phyloP scores from a whole-genome alignment of 1,140 invertebrate species.

The Bombus ignitus region DNA sequence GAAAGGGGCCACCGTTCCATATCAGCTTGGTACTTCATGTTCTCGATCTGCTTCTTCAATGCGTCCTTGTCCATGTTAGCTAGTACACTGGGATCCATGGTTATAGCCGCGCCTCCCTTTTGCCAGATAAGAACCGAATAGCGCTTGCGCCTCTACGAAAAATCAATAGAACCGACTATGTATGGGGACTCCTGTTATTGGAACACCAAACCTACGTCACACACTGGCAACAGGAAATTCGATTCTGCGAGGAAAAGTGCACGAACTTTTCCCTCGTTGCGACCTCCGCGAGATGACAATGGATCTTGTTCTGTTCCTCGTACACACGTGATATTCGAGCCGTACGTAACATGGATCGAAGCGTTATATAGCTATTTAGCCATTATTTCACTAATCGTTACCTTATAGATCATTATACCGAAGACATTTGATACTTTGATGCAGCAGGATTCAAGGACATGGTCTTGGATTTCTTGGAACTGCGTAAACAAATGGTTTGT shows the following conservation, averaged over 20 bases:
- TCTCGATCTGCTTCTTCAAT: constrained; percentile 97
- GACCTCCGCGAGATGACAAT: background rate
- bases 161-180: constrained; percentile 77
- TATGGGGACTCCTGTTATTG: constrained; percentile 47
- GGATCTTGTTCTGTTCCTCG: background rate
- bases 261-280: background rate
- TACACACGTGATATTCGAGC: background rate
- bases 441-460: background rate
- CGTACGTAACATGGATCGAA: background rate
- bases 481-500: too few species aligned
- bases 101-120: constrained; percentile 82
- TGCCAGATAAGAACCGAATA: constrained; percentile 70
- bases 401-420: background rate
- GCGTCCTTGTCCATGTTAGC: constrained; percentile 98
- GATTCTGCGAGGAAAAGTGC: constrained; percentile 7
- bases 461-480: background rate
- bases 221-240: constrained; percentile 37
- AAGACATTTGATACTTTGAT: background rate
- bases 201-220: constrained; percentile 48
- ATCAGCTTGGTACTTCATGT: constrained; percentile 97
- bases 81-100: constrained; percentile 94
- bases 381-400: background rate
- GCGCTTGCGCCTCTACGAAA: constrained; percentile 80
- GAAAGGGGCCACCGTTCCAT: constrained; percentile 98
- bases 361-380: background rate